phyloP scores from a whole-genome alignment of 2,888 invertebrate species.

The Caenorhabditis uteleia region DNA sequence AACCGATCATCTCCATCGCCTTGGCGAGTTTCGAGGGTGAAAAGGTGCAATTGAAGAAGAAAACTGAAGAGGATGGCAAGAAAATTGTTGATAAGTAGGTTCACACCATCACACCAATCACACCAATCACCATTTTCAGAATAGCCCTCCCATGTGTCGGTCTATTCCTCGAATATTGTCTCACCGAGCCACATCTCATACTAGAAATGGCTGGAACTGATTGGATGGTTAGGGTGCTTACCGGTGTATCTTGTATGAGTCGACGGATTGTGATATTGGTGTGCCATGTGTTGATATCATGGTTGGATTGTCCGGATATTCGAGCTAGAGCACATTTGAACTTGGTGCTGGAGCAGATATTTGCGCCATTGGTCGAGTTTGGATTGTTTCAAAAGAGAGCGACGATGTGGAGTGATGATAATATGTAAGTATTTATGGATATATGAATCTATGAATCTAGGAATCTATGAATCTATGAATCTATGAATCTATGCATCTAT shows the following conservation, averaged over 20 bases:
- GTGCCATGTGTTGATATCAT: constrained; percentile 51
- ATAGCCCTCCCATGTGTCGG: constrained; percentile 50
- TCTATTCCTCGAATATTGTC: constrained; percentile 55
- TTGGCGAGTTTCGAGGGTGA: constrained; percentile 34
- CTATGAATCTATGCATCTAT: too few relatives aligned
- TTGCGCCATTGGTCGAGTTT: constrained; percentile 88
- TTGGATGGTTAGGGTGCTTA: constrained; percentile 58
- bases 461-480: too few relatives aligned
- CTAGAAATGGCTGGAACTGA: constrained; percentile 60
- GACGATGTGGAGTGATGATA: constrained; percentile 13
- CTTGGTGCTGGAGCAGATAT: constrained; percentile 77
- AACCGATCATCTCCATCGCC: constrained; percentile 56
- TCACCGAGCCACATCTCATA: constrained; percentile 50
- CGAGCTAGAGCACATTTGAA: constrained; percentile 72
- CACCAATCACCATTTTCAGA: constrained; percentile 27
- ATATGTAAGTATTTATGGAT: constrained; percentile 5
- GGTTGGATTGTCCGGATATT: constrained; percentile 60
- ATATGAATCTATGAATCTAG: too few relatives aligned
- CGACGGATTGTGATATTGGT: constrained; percentile 44
- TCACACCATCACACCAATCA: neutral
- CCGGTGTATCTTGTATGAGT: constrained; percentile 41
- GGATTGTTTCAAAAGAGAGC: constrained; percentile 56
- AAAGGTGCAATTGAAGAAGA: too few relatives aligned
- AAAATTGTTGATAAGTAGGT: too few relatives aligned
- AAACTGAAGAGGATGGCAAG: too few relatives aligned